Base-by-base conservation (phyloP, 1,140 invertebrate genomes). In the Brachionus manjavacas region DNA sequence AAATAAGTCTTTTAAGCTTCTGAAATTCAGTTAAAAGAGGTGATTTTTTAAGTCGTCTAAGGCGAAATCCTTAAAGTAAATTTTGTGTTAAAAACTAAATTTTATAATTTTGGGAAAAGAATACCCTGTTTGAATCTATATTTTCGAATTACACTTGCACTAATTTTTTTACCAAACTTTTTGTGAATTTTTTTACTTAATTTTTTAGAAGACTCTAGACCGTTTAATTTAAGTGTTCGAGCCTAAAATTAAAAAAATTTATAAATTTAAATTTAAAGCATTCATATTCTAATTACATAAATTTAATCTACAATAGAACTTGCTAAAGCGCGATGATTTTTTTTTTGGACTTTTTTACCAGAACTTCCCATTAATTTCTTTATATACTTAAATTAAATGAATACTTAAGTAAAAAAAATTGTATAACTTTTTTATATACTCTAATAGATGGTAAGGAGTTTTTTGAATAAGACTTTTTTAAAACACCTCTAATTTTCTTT, bases 401-500 rank as follows among this genome's bases (percentile, higher is more conserved):
- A 20, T 14, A 68, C 16, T 68, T 28, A 35, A 23, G 28, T 28
- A 31, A 25, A 25, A 28, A 14, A 14, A 28, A 68, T 68, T 25
- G 12, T 68, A 14, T 28, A 68, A 25, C 25, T 25, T 28, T 14
- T 28, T 28, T 14, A 25, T 68, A 25, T 68, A 68, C 64, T 68
- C 28, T 68, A 28, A 28, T 28, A 23, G 64, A 68, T 68, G 64
- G 64, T 68, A 68, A 68, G 12, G 64, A 68, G 25, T 68, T 68
- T 68, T 68, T 68, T 68, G 64, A 68, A 68, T 68, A 68, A 68
- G 64, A 68, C 64, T 28, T 23, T 68, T 68, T 68, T 68, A 68
- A 68, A 68, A 68, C 25, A 28, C 64, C 28, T 68, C 64, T 23
- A 25, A 68, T 68, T 68, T 28, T 68, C 28, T 68, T 68, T 25